Base-by-base conservation (phyloP, 2,888 invertebrate genomes). In the Dilophus febrilis region DNA sequence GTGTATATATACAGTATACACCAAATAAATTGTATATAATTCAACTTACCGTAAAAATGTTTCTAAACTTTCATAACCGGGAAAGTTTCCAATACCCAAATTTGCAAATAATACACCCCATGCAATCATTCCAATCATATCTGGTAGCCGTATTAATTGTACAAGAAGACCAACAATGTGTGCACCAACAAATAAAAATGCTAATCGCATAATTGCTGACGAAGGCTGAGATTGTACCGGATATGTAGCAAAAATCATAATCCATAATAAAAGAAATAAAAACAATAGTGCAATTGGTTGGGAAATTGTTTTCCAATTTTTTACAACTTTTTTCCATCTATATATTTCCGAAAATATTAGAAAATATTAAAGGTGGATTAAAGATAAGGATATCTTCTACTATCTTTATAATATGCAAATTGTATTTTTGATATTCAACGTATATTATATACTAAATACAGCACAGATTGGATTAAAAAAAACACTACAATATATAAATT, bases 61-160 rank as follows among this genome's bases (percentile, higher is more conserved):
- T 38, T 68, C 66, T 16, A 70, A 56, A 40, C 54, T 55, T 16
- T 58, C 53, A 45, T 67, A 70, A 8, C 61, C 60, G 11, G 53
- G 59, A 40, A 70, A 64, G 40, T 66, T 50, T 22, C 68, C 61
- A 43, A 62, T 54, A 0, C 66, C 67, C 14, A 66, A 47, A 50
- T 70, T 70, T 37, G 64, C 56, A 39, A 68, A 61, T 8, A 67
- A 52, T 4, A 74, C 66, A 11, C 75, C 74, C 38, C 71, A 68
- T 35, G 74, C 56, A 2, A 75, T 55, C 74, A 75, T 74, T 12
- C 75, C 75, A 42, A 75, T 60, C 53, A 74, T 65, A 6, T 74
- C 73, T 1, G 74, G 63, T 45, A 63, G 40, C 28, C 51, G 50
- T 3, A 56, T 38, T 7, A 57, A 53, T 34, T 54, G 52, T 28